Base-by-base conservation (phyloP, 1,140 invertebrate genomes). In the Drosophila leontia region DNA sequence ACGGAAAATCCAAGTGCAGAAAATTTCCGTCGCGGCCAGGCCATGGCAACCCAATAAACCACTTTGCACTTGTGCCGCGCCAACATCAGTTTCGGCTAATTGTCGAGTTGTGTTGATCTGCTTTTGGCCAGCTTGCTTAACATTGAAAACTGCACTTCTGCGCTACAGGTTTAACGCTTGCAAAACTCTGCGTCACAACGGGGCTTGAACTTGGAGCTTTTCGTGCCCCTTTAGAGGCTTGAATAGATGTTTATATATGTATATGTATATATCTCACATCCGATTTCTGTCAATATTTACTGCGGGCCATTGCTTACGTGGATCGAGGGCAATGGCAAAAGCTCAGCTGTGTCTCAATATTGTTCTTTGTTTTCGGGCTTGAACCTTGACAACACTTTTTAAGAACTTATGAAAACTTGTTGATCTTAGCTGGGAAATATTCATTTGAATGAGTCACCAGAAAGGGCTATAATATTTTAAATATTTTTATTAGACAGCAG, bases 181-280 rank as follows among this genome's bases (percentile, higher is more conserved):
- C 74, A 56, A 81, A 39, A 72, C 72, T 47, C 41, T 42, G 39
- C 17, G 50, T 41, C 58, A 45, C 70, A 55, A 13, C 29, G 26
- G 29, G 45, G 50, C 23, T 53, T 83, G 80, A 82, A 82, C 80
- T 83, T 82, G 76, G 34, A 56, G 81, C 75, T 83, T 75, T 75
- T 83, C 17, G 37, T 48, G 47, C 39, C 34, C 23, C 35, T 37
- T 4, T 11, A 45, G 8, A 15, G 35, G 35, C 51, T 42, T 50
- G 13, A 37, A 15, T 19, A 35, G 23, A 11, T 37, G 8, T 15
- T 37, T 11, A n/a, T 51, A 17, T 17, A 6, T 39, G 13, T 19
- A 48, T 35, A 67, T 37, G 39, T 45, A 67, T 45, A 45, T 45
- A 7, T 47, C 64, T 41, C 8, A 17, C 19, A 56, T 12, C 42